Conservation (phyloP, 2,888 invertebrate species). For the Epirrhoe tristata region DNA sequence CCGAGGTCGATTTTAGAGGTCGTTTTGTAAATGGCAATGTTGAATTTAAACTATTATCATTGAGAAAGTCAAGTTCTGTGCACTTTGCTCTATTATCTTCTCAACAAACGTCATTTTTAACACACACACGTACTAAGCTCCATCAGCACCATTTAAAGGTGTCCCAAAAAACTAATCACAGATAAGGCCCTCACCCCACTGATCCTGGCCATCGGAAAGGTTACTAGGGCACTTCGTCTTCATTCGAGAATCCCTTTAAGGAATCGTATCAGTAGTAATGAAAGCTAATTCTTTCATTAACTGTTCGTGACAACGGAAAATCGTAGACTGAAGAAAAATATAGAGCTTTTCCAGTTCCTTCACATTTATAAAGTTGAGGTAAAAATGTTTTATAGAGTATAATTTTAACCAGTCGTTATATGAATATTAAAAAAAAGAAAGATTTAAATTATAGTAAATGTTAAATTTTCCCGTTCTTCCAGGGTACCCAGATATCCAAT, state of each 20-base stretch:
- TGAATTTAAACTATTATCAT: neutral
- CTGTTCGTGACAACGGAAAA: constrained; percentile 81
- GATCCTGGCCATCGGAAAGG: constrained; percentile 75
- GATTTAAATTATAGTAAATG: neutral
- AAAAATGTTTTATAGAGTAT: neutral
- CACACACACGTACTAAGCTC: constrained; percentile 17
- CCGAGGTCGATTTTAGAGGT: neutral
- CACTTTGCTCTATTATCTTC: neutral
- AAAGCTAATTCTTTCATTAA: constrained; percentile 86
- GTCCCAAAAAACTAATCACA: constrained; percentile 76
- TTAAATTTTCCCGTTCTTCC: constrained; percentile 21
- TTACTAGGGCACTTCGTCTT: constrained; percentile 79
- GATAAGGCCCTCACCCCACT: constrained; percentile 72
- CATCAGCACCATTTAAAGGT: constrained; percentile 60
- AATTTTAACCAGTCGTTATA: no score
- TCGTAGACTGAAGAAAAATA: constrained; percentile 76
- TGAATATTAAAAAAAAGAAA: no score
- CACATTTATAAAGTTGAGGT: constrained; percentile 27
- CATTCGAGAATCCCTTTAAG: constrained; percentile 83
- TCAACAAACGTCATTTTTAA: constrained; percentile 11
- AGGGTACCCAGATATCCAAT: constrained; percentile 57
- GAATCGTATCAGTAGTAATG: constrained; percentile 83
- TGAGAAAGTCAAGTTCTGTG: neutral
- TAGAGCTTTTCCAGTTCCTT: constrained; percentile 46
- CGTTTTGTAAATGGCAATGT: neutral